These are phyloP conservation scores for Subacronicta megacephala DNA, from an alignment of 2,888 invertebrate species.

Conservation along the genomic window DNA sequence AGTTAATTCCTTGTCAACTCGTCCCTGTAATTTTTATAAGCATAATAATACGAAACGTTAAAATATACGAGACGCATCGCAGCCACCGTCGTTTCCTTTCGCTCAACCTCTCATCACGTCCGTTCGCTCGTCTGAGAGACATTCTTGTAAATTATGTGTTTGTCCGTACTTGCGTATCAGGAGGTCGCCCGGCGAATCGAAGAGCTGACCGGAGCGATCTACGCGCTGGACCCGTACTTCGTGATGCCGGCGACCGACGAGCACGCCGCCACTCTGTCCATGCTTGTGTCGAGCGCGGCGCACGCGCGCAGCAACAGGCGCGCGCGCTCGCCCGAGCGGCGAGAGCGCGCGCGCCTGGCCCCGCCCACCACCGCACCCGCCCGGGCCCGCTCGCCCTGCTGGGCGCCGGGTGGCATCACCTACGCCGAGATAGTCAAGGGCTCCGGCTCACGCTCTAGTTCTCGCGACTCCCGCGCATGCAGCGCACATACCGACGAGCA, in stretches of 20 bases:
- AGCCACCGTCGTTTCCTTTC: slow-evolving; percentile 82
- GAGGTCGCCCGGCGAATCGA: slow-evolving; percentile 93
- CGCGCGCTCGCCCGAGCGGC: slow-evolving; percentile 85
- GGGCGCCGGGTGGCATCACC: slow-evolving; percentile 93
- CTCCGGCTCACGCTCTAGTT: slow-evolving; percentile 79
- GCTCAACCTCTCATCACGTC: slow-evolving; percentile 63
- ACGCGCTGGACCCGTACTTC: slow-evolving; percentile 93
- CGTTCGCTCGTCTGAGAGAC: slow-evolving; percentile 69
- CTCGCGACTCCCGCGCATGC: slow-evolving; percentile 66
- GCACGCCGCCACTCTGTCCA: slow-evolving; percentile 88
- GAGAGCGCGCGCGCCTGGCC: slow-evolving; percentile 53
- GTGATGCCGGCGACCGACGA: slow-evolving; percentile 89
- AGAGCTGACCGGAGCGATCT: slow-evolving; percentile 92
- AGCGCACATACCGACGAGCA: slow-evolving; percentile 45
- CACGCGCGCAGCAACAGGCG: slow-evolving; percentile 64
- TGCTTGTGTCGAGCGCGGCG: slow-evolving; percentile 86
- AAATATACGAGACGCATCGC: slow-evolving; percentile 83
- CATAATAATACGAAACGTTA: slow-evolving; percentile 71
- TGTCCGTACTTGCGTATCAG: slow-evolving; percentile 91
- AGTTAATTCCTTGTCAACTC: slow-evolving; percentile 75
- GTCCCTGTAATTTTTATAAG: slow-evolving; percentile 74
- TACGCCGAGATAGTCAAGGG: slow-evolving; percentile 95
- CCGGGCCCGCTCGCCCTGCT: slow-evolving; percentile 84
- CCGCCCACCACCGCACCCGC: slow-evolving; percentile 40
- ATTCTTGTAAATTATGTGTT: slow-evolving; percentile 83